These are phyloP conservation scores for Morelia viridis DNA, from an alignment of 2,797 vertebrate genomes.

Conservation along the genomic window DNA sequence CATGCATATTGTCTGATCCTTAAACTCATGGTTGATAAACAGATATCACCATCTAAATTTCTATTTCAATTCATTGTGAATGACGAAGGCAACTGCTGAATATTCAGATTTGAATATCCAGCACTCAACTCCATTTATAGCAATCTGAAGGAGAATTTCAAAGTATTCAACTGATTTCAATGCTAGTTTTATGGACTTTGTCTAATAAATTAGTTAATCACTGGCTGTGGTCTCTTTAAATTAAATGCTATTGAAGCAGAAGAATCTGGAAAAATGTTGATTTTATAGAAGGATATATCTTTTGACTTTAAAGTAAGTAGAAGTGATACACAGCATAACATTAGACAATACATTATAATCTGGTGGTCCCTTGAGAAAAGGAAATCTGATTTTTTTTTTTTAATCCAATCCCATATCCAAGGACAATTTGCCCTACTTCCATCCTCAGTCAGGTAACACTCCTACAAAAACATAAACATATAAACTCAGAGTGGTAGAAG, in stretches of 20 bases:
- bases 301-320: background rate
- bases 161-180: conserved; percentile 23
- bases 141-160: conserved; percentile 4
- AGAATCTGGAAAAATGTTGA: background rate
- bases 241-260: background rate
- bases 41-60: conserved; percentile 23
- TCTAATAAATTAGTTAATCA: conserved; percentile 22
- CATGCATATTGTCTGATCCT: conserved; percentile 26
- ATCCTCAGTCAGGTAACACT: background rate
- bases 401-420: background rate
- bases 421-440: background rate
- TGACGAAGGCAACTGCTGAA: conserved; percentile 14
- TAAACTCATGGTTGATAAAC: conserved; percentile 14
- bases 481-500: background rate
- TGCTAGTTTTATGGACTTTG: background rate
- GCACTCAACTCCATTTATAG: background rate
- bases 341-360: background rate
- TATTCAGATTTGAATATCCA: conserved; percentile 9
- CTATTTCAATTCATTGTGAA: conserved; percentile 27
- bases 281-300: background rate
- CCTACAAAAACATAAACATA: background rate
- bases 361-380: background rate
- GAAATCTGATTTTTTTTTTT: background rate
- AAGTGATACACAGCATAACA: background rate
- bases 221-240: background rate